Evolutionary conservation across 2,888 invertebrate genomes (phyloP), one percentile per base, ranked within the genome.

Genomic region (Lepidonotus clava): DNA sequence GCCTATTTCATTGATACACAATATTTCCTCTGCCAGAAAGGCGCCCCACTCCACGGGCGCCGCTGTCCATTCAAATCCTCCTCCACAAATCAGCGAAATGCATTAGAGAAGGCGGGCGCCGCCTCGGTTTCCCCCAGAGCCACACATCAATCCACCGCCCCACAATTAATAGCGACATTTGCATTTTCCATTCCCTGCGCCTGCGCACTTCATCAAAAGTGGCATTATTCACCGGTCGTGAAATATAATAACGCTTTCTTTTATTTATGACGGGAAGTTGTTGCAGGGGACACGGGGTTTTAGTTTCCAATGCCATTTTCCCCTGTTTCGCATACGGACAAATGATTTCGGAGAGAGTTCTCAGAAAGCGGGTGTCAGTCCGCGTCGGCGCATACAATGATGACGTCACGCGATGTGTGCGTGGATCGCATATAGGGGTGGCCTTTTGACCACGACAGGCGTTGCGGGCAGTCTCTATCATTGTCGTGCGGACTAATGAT

Each of bases 81-180:
- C 80, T 80, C 80, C 80, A 51, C 80, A 80, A 80, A 80, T 80
- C 80, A 80, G 51, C 46, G 46, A 80, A 80, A 80, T 46, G 80
- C 80, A 80, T 80, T 80, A 80, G 80, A 80, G 46, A 80, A 51
- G 80, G 80, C 80, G 18, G 6, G 46, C 46, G 80, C 80, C 80
- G 5, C 80, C 80, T 11, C 51, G 34, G 38, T 40, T 36, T 36
- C 21, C 76, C 76, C 76, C 76, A 24, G 76, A 76, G 80, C 41
- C 32, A 24, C 28, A 80, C 51, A 83, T 83, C 53, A 83, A 51
- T 36, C 53, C 83, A 56, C 34, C 28, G 1, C 56, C 41, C 34
- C 56, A 56, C 83, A 83, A 56, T 83, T 83, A 83, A 56, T 51
- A 46, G 46, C 38, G 83, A 56, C 83, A 83, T 56, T 46, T 83